Percentiles rank a stretch among this genome's conserved stretches.
phyloP scores from a whole-genome alignment of 1,140 invertebrate species.

The Calliphora vicina region DNA sequence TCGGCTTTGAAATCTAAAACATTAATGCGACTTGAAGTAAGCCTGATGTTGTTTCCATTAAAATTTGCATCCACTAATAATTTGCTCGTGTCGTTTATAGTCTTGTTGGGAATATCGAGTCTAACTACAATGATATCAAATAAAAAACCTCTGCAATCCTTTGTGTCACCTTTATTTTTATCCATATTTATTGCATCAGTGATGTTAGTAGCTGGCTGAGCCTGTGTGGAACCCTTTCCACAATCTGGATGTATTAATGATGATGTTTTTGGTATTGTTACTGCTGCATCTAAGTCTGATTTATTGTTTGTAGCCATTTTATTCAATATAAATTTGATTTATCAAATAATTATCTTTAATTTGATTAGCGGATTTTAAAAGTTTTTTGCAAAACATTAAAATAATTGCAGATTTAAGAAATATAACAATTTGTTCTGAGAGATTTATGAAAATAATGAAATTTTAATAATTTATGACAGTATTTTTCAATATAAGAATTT shows the following conservation, averaged over 20 bases:
- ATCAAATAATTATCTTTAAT: too few relatives aligned
- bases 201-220: too few relatives aligned
- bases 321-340: not conserved
- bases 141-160: slow-evolving; percentile 18
- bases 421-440: too few relatives aligned
- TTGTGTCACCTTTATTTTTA: not conserved
- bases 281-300: not conserved
- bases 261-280: too few relatives aligned
- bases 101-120: slow-evolving; percentile 20
- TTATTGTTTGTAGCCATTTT: not conserved
- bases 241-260: not conserved
- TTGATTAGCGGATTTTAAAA: too few relatives aligned
- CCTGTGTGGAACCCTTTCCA: not conserved
- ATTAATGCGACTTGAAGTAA: slow-evolving; percentile 41
- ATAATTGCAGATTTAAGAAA: too few relatives aligned
- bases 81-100: not conserved
- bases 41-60: slow-evolving; percentile 16
- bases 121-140: slow-evolving; percentile 38
- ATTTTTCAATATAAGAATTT: too few relatives aligned
- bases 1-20: slow-evolving; percentile 39
- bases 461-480: too few relatives aligned
- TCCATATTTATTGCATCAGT: too few relatives aligned
- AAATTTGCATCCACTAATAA: slow-evolving; percentile 33
- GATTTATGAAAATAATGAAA: too few relatives aligned
- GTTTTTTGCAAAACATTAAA: too few relatives aligned